phyloP scores from a whole-genome alignment of 2,797 vertebrate genomes.

The Oceanodroma leucorhoa region DNA sequence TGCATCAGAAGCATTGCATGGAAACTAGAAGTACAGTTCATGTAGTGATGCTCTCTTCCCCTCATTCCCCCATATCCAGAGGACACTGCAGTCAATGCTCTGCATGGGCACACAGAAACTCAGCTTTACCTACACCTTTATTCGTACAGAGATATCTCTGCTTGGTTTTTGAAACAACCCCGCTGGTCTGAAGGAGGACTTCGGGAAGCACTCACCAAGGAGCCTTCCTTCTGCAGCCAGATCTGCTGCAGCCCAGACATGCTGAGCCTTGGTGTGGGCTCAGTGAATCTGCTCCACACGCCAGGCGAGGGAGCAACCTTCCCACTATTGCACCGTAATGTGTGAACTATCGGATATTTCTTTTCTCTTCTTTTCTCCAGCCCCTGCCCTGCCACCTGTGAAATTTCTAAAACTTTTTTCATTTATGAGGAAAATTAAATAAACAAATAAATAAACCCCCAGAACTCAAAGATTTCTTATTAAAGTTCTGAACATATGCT shows the following conservation, averaged over 20 bases:
- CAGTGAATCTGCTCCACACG: neutral
- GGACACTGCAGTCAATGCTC: neutral
- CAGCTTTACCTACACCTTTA: neutral
- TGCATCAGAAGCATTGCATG: accelerated
- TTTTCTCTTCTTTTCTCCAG: neutral
- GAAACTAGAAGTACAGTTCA: neutral
- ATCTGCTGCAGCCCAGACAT: neutral
- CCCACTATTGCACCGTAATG: accelerated
- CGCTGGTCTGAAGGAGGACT: neutral
- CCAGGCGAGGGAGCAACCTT: neutral
- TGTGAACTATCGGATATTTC: neutral
- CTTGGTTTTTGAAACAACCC: neutral
- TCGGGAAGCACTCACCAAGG: neutral
- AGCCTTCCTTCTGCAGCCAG: neutral
- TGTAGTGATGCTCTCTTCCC: neutral
- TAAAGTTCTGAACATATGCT: constrained; percentile 70
- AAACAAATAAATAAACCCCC: constrained; percentile 60
- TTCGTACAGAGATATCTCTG: neutral
- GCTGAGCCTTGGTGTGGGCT: neutral
- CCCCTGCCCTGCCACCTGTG: neutral
- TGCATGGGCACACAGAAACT: neutral
- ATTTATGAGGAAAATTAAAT: constrained; percentile 22
- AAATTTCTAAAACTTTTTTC: constrained; percentile 38
- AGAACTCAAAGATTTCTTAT: constrained; percentile 60
- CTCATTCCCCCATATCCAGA: neutral